Conservation (phyloP, 2,113 vertebrate species). For the Leuciscus idus region DNA sequence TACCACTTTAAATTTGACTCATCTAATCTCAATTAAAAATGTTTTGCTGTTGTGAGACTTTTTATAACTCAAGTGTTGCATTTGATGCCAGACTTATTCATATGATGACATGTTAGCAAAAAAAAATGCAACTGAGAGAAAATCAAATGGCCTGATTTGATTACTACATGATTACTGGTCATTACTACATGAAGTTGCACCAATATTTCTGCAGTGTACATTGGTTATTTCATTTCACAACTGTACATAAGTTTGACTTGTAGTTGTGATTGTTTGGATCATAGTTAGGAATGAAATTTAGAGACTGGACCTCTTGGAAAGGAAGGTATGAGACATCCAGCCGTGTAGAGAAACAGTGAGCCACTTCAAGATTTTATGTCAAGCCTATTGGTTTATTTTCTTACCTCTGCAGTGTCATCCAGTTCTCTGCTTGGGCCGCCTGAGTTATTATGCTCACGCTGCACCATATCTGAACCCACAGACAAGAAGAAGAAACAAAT, state of each 20-base stretch:
- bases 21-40: not conserved
- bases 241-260: not conserved
- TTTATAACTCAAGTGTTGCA: not conserved
- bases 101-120: not conserved
- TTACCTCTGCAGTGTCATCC: constrained; percentile 79
- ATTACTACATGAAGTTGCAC: constrained; percentile 6
- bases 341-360: not conserved
- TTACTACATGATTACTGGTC: too few species aligned
- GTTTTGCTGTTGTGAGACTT: not conserved
- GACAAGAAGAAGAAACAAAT: not conserved
- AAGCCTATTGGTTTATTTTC: constrained; percentile 62
- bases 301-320: not conserved
- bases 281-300: not conserved
- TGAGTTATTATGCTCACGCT: constrained; percentile 81
- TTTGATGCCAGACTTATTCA: not conserved
- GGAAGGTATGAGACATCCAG: not conserved
- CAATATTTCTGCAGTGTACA: not conserved
- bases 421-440: constrained; percentile 75
- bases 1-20: not conserved
- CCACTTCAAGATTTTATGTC: not conserved
- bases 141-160: not conserved
- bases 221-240: not conserved
- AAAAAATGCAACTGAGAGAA: not conserved
- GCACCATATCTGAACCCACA: constrained; percentile 81
- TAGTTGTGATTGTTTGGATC: not conserved